Evolutionary conservation across 2,113 vertebrate species (phyloP).

Genomic region (Pygathrix nemaeus): DNA sequence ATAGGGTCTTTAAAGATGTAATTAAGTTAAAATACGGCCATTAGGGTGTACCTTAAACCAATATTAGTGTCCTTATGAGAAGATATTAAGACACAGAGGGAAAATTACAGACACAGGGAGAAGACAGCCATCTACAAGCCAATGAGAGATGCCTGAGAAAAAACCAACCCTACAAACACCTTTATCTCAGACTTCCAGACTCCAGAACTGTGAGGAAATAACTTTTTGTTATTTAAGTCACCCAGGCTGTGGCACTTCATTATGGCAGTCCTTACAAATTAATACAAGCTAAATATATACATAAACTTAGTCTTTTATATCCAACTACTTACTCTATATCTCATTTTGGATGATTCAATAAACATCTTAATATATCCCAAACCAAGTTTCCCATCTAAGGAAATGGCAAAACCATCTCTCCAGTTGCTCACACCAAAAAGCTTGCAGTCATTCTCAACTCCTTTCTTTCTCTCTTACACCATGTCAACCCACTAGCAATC

Average conservation of each 20-base stretch:
- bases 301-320: neutral
- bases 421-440: neutral
- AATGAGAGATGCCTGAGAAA: neutral
- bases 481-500: neutral
- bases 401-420: neutral
- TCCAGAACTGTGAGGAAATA: neutral
- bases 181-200: neutral
- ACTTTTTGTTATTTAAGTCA: neutral
- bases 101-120: neutral
- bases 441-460: neutral
- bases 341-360: neutral
- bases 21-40: neutral
- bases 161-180: neutral
- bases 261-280: neutral
- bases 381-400: neutral
- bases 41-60: neutral
- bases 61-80: neutral
- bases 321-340: neutral
- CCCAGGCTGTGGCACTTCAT: neutral
- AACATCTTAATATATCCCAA: neutral
- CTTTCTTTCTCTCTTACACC: neutral
- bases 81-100: neutral
- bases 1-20: neutral
- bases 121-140: neutral
- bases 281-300: neutral